Evolutionary conservation across 1,140 invertebrate genomes (phyloP), one percentile per base, ranked within the genome.

Genomic region (Procambarus virginalis): DNA sequence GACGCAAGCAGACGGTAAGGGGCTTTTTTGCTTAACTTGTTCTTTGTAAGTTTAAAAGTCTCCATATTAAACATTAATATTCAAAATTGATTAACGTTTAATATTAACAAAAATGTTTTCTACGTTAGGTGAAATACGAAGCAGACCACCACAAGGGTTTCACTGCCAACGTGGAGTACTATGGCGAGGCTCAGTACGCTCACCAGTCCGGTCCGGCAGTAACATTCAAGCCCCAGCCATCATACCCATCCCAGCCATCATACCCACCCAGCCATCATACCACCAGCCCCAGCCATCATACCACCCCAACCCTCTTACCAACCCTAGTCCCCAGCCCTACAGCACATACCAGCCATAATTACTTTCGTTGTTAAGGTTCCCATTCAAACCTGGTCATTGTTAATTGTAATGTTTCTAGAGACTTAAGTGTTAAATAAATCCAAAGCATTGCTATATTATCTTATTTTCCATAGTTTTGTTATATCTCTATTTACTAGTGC

Each of bases 91-190:
- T 4, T 68, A 4, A 4, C 1, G 64, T 10, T 68, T 68, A 20
- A 4, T 20, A 68, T 2, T 68, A 68, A 12, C 5, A 68, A 17
- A 17, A 20, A 17, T 20, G 12, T 68, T 68, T 4, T 68, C 17
- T 20, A 68, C 64, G 17, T 4, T 77, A 87, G 85, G 85, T 87
- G 46, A 87, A 68, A 17, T 93, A 93, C 88, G 91, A 80, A 12
- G 93, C 92, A 14, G 92, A 92, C 80, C 76, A 92, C 81, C 92
- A 92, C 86, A 60, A 73, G 45, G 91, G 91, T 46, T 92, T 79
- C 64, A 48, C 80, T 17, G 91, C 91, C 48, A 79, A 92, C 60
- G 91, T 92, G 5, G 58, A 34, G 20, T 88, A 88, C 76, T n/a
- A 80, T 14, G 86, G 86, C 8, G 77, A 88, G 77, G 77, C 86